phyloP scores from a whole-genome alignment of 2,797 vertebrate genomes.

The Lepilemur septentrionalis region DNA sequence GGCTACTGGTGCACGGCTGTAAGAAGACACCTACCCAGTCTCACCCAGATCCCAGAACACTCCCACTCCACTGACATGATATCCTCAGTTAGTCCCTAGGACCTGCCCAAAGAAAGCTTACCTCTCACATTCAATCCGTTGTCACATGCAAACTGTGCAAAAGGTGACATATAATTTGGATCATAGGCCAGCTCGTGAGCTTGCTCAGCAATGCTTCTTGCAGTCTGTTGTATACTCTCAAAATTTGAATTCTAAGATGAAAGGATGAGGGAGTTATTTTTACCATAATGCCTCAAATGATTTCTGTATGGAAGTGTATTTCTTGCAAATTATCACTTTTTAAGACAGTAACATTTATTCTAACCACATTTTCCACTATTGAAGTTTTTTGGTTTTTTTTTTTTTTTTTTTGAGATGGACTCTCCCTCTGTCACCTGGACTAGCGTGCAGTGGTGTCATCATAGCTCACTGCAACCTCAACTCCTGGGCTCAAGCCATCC shows the following conservation, averaged over 20 bases:
- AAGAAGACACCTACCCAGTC: neutral
- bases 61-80: neutral
- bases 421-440: neutral
- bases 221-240: slow-evolving; percentile 97
- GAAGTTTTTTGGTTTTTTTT: neutral
- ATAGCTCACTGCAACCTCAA: neutral
- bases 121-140: slow-evolving; percentile 98
- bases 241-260: slow-evolving; percentile 93
- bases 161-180: slow-evolving; percentile 99
- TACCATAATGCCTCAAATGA: neutral
- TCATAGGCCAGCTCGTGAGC: slow-evolving; percentile 98
- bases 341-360: neutral
- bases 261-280: slow-evolving; percentile 47
- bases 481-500: neutral
- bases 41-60: neutral
- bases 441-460: neutral
- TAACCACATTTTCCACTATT: neutral
- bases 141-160: slow-evolving; percentile 98
- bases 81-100: neutral
- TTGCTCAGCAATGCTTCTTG: slow-evolving; percentile 97
- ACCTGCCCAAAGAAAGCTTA: slow-evolving; percentile 78
- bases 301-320: neutral
- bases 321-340: neutral
- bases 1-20: neutral
- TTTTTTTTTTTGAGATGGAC: neutral